A percentile compares a stretch with the other conserved stretches of the same genome.
Conservation (phyloP, 2,113 vertebrate species). For the Leptocoma aspasia region DNA sequence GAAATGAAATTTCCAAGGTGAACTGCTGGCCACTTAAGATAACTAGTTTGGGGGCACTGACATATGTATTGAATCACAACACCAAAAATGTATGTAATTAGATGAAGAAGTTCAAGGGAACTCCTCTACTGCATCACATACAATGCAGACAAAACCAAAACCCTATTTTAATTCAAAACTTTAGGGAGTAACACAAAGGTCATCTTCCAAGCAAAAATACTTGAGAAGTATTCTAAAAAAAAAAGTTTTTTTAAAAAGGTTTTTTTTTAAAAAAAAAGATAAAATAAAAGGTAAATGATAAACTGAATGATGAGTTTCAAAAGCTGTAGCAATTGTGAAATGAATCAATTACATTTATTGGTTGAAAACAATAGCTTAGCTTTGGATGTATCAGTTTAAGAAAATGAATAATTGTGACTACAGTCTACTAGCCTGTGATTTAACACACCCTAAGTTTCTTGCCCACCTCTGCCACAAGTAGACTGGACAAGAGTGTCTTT, state of each 20-base stretch:
- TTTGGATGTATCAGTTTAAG: background rate
- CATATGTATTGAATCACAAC: background rate
- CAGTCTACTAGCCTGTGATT: background rate
- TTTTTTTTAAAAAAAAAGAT: background rate
- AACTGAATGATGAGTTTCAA: background rate
- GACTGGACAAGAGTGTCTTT: background rate
- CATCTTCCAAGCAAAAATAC: background rate
- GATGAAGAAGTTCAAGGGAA: background rate
- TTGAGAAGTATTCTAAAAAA: no score
- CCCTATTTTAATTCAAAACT: background rate
- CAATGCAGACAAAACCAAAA: background rate
- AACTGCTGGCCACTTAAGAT: slow-evolving; percentile 46
- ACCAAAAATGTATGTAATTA: background rate
- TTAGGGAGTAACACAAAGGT: background rate
- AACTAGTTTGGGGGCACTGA: background rate
- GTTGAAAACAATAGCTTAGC: background rate
- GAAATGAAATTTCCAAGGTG: slow-evolving; percentile 56
- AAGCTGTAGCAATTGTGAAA: background rate
- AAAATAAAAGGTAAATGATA: background rate
- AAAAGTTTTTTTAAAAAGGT: no score
- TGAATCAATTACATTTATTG: background rate
- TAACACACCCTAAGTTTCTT: background rate
- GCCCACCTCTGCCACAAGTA: background rate
- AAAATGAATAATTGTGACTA: background rate
- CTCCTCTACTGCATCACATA: background rate